Conservation (phyloP, 2,797 vertebrate species). For the Leptatherina wallacei region DNA sequence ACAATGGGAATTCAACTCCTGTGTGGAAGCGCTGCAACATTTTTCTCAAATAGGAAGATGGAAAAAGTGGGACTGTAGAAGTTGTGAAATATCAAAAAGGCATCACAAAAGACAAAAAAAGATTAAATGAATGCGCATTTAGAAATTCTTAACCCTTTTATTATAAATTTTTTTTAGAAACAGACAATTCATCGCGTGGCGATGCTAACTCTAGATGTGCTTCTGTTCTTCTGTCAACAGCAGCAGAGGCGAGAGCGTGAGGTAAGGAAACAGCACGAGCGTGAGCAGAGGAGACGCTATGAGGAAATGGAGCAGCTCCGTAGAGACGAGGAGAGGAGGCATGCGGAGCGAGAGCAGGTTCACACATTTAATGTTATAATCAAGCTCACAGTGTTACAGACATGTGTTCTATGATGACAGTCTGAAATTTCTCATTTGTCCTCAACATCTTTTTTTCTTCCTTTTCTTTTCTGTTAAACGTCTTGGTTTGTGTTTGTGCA, state of each 20-base stretch:
- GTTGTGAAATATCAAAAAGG: neutral
- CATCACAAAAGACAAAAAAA: too few relatives aligned
- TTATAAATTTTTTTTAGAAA: neutral
- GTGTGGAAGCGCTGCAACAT: neutral
- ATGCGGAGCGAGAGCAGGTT: slow-evolving; percentile 95
- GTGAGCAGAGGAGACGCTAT: slow-evolving; percentile 89
- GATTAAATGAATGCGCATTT: too few relatives aligned
- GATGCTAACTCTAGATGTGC: neutral
- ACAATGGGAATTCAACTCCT: neutral
- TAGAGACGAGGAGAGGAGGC: slow-evolving; percentile 91
- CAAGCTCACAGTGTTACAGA: neutral
- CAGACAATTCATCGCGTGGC: neutral
- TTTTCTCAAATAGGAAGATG: neutral
- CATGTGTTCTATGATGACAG: slow-evolving; percentile 1
- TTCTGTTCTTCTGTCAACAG: slow-evolving; percentile 77
- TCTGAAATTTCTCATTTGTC: slow-evolving; percentile 17
- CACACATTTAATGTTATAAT: neutral
- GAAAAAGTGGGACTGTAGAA: neutral
- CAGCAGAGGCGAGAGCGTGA: slow-evolving; percentile 93
- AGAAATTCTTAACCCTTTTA: too few relatives aligned
- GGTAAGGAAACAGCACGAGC: slow-evolving; percentile 92
- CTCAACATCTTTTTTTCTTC: slow-evolving; percentile 1
- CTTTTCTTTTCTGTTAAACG: neutral
- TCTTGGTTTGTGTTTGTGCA: neutral
- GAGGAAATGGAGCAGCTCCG: slow-evolving; percentile 91